Percentiles rank a stretch among this genome's conserved stretches.
Evolutionary conservation across 2,113 vertebrate species (phyloP).

Genomic region (Protobothrops mucrosquamatus): DNA sequence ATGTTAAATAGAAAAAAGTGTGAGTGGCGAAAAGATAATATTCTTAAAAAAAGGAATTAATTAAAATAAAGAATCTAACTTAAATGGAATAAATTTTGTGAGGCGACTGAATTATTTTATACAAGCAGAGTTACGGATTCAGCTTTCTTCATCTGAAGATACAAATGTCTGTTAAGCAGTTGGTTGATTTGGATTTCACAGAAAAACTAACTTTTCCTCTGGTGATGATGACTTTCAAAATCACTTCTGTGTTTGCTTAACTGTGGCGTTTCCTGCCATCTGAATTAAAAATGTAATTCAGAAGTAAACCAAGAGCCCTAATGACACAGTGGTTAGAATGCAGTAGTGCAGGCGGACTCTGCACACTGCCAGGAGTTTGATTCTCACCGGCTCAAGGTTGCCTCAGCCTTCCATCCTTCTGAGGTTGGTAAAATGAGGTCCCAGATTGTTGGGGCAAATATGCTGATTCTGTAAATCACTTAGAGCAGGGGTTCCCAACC

Average conservation of each 20-base stretch:
- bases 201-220: neutral
- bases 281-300: neutral
- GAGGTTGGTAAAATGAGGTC: neutral
- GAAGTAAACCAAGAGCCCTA: neutral
- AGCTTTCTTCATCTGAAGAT: accelerated
- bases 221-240: neutral
- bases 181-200: neutral
- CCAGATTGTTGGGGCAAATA: neutral
- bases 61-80: neutral
- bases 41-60: neutral
- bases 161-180: neutral
- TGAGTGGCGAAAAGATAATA: neutral
- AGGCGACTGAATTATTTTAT: neutral
- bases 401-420: neutral
- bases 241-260: neutral
- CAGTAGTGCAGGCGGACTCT: no score
- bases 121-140: neutral
- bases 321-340: no score
- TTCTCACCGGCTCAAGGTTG: neutral
- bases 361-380: neutral
- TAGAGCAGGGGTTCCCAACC: no score
- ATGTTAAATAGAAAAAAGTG: neutral
- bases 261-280: neutral
- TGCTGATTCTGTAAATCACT: neutral
- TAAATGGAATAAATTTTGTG: neutral